Conservation (phyloP, 2,113 vertebrate genomes). For the Agelaius tricolor region DNA sequence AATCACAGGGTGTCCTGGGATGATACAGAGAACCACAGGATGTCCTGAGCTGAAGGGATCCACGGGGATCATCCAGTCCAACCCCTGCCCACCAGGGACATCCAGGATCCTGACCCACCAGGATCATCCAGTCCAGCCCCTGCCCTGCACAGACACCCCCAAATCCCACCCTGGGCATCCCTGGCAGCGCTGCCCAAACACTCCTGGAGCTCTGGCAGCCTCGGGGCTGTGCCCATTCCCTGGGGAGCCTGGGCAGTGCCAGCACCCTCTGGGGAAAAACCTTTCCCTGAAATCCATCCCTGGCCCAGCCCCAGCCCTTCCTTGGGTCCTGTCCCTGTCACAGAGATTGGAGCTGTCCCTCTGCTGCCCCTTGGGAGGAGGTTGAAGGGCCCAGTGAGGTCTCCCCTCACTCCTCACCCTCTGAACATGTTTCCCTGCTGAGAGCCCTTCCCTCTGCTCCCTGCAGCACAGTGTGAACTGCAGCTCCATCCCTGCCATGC, state of each 20-base stretch:
- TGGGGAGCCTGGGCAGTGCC: not conserved
- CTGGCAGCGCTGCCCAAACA: accelerated
- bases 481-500: conserved; percentile 47
- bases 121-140: too few species aligned
- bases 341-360: accelerated
- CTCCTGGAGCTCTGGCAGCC: not conserved
- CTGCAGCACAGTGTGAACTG: conserved; percentile 62
- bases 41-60: not conserved
- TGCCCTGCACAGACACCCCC: not conserved
- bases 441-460: not conserved
- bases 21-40: too few species aligned
- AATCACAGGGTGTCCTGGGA: not conserved
- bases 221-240: not conserved
- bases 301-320: accelerated
- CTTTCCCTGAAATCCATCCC: accelerated
- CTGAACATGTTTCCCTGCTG: not conserved
- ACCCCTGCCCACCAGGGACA: not conserved
- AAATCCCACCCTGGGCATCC: not conserved
- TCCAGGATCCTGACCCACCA: too few species aligned
- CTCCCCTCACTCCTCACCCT: not conserved
- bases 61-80: accelerated
- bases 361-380: accelerated
- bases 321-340: not conserved
- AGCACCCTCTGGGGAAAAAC: not conserved
- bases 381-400: not conserved